Evolutionary conservation across 2,797 vertebrate genomes (phyloP).

Genomic region (Dipus sagitta): DNA sequence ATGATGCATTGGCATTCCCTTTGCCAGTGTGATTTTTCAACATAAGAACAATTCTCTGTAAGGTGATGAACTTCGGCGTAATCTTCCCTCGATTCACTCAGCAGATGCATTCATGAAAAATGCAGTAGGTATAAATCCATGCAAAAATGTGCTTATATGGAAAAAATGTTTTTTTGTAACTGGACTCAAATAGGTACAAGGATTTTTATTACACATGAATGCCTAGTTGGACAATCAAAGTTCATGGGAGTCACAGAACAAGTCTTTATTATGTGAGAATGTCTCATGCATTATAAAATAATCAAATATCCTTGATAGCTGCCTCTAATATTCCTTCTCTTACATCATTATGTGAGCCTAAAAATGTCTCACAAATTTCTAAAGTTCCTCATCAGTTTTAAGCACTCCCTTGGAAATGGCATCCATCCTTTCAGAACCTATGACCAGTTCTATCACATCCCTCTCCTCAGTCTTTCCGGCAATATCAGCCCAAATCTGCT

Average conservation of each 20-base stretch:
- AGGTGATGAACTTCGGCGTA: background rate
- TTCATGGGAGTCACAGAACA: background rate
- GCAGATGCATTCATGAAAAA: constrained; percentile 40
- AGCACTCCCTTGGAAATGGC: background rate
- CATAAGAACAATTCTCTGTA: constrained; percentile 50
- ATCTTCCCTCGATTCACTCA: constrained; percentile 50
- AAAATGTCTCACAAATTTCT: background rate
- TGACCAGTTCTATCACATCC: background rate
- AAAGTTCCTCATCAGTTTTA: background rate
- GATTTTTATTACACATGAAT: background rate
- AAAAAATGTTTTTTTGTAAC: constrained; percentile 39
- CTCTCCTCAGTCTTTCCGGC: background rate
- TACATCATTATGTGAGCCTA: background rate
- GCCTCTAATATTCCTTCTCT: background rate
- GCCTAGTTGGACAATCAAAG: background rate
- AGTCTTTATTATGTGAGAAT: background rate
- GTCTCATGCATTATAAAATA: background rate
- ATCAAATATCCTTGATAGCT: background rate
- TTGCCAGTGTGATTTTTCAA: constrained; percentile 3
- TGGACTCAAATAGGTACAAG: background rate
- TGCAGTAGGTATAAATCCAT: constrained; percentile 19
- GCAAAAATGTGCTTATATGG: background rate
- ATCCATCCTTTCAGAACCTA: background rate
- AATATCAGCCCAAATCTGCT: background rate
- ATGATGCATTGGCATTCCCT: background rate